These are phyloP conservation scores for Limnephilus auricula DNA, from an alignment of 2,888 invertebrate genomes.

Conservation along the genomic window DNA sequence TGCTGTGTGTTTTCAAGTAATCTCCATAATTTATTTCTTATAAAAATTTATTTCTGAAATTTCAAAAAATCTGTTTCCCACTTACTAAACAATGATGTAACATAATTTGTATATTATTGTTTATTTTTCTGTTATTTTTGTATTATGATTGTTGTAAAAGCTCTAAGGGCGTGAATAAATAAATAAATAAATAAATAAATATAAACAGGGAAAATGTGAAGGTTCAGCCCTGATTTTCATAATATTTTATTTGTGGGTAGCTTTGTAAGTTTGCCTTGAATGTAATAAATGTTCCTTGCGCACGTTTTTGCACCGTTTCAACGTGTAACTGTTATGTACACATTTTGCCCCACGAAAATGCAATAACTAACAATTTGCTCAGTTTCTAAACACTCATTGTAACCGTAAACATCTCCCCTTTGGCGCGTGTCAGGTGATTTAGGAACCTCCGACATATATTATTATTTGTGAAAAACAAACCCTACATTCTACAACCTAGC, in stretches of 20 bases:
- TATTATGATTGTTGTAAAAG: too few relatives aligned
- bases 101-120: too few relatives aligned
- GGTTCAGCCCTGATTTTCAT: background rate
- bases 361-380: conserved; percentile 9
- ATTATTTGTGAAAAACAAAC: background rate
- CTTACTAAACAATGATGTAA: too few relatives aligned
- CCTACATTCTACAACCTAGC: background rate
- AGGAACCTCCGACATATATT: background rate
- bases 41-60: too few relatives aligned
- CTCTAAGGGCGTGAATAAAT: too few relatives aligned
- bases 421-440: background rate
- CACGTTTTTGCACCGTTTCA: background rate
- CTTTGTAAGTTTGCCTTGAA: background rate
- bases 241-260: background rate
- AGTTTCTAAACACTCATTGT: background rate
- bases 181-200: too few relatives aligned
- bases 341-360: background rate
- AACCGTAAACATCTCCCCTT: conserved; percentile 13
- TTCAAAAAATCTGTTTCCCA: too few relatives aligned
- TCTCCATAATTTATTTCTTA: too few relatives aligned
- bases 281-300: background rate
- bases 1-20: too few relatives aligned
- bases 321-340: background rate
- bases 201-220: background rate
- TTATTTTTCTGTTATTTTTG: too few relatives aligned